Base-by-base conservation (phyloP, 2,113 vertebrate species). In the Bambusicola thoracicus region DNA sequence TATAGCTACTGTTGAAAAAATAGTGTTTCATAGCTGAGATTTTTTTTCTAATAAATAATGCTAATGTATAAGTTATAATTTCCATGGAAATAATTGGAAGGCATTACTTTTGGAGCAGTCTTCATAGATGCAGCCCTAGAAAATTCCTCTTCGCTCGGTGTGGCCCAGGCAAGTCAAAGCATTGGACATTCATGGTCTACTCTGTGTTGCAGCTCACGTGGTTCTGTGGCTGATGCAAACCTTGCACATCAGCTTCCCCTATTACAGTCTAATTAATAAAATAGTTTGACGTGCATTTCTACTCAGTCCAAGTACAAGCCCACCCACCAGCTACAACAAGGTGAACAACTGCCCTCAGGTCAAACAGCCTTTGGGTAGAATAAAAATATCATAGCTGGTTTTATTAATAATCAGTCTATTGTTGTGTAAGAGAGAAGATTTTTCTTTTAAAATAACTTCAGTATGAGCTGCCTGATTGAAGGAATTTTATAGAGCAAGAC, bases 401-500 rank as follows among this genome's bases (percentile, higher is more conserved):
- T 29, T 46, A 81, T 69, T 85, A 93, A 58, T 89, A 90, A 93
- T 87, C 62, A 76, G 30, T 41, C 59, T 72, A 69, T 34, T 70
- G 44, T 86, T 78, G 48, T 53, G 69, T 30, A 63, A 63, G 22
- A 89, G 89, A 86, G 75, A 81, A 68, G 0, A 94, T 49, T 82
- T 85, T 20, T 46, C 51, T 92, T 92, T 87, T 73, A 76, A 78
- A 94, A 80, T 74, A 80, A 74, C 65, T 92, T 89, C 48, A 44
- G 53, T 85, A 55, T 0, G 21, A 89, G 49, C 38, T 73, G 44
- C 83, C 73, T 95, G 90, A 95, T 88, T 88, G 80, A 92, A 93
- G 49, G 82, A 44, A 89, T 55, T 91, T 95, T 91, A 70, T 41
- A 80, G 63, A 92, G 67, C 53, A 76, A 87, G 92, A 44, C 75